Base-by-base conservation (phyloP, 2,888 invertebrate species). In the Pristionchus fissidentatus region DNA sequence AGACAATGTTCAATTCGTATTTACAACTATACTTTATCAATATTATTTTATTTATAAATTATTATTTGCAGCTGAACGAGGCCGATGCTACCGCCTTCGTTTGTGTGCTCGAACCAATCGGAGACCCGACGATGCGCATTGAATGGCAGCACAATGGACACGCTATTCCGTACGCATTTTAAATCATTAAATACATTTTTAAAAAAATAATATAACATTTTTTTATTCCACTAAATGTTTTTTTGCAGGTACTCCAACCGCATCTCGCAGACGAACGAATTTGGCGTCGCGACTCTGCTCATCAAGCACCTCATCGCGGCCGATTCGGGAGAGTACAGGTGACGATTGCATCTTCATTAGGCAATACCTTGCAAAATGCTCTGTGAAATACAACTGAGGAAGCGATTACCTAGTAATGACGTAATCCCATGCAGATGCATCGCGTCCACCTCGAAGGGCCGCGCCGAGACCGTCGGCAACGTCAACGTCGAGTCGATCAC, bases 221-320 rank as follows among this genome's bases (percentile, higher is more conserved):
- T 62, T 19, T 62, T 32, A 35, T 62, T 35, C 10, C 35, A 15
- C 15, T 35, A 38, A 4, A 22, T 66, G 5, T 43, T 70, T 22
- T 41, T 41, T 77, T 77, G 35, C 75, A 77, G 75, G 52, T 83
- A 83, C 55, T 83, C 83, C 32, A 83, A 83, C 73, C 10, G 88
- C 79, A 89, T 89, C 92, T 87, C 87, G 35, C 87, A 87, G 96
- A 87, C 89, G 55, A 97, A 97, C 93, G 98, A 98, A 94, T 98
- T 98, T 94, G 98, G 98, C 90, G 98, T 97, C 91, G 96, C 98
- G 89, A 96, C 97, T 82, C 94, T 99, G 91, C 97, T 98, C 93
- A 97, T 99, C 92, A 95, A 95, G 88, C 97, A 97, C 92, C 95
- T 96, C 86, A 96, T 97, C 84, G 95, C 97, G 19, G 97, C 97